Base-by-base conservation (phyloP, 2,888 invertebrate species). In the Rhagium mordax region DNA sequence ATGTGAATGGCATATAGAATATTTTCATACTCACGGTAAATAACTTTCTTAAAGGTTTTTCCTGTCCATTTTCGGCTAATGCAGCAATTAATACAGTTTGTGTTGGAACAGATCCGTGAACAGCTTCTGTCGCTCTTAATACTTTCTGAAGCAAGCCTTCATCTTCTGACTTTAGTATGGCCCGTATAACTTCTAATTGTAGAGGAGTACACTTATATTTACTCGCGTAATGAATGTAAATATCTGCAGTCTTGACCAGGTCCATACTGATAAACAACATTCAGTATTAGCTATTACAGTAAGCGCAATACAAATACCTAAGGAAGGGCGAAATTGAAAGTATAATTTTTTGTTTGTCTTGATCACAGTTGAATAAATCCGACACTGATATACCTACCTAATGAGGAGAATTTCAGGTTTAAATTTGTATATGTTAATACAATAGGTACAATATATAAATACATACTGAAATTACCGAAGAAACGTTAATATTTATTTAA, bases 191-290 rank as follows among this genome's bases (percentile, higher is more conserved):
- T 85, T 93, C 93, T 77, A 92, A 90, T 81, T 92, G 92, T 8
- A 93, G 83, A 0, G 94, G 94, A 0, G 93, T 92, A 77, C 90
- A 91, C 65, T 89, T 90, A 82, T 92, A 91, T 53, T 89, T 88
- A 0, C 87, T 82, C 0, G 90, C 89, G 65, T 91, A 84, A 0
- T 87, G 82, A 16, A 85, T 83, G 80, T 91, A 93, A 71, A 90
- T 90, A n/a, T 88, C 82, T 0, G 92, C 89, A 0, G 93, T 92
- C 21, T 86, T 87, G 74, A 86, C 82, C 20, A 91, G 74, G 72
- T 91, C 87, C 29, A 87, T 86, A 48, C 90, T 91, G 81, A 76
- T 80, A 84, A 72, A 18, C 13, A 64, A 33, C 29, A 61, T 16
- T 18, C 41, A 8, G 18, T 21, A 51, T 29, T 29, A 29, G 8